Base-by-base conservation (phyloP, 2,113 vertebrate genomes). In the Sylvilagus bachmani region DNA sequence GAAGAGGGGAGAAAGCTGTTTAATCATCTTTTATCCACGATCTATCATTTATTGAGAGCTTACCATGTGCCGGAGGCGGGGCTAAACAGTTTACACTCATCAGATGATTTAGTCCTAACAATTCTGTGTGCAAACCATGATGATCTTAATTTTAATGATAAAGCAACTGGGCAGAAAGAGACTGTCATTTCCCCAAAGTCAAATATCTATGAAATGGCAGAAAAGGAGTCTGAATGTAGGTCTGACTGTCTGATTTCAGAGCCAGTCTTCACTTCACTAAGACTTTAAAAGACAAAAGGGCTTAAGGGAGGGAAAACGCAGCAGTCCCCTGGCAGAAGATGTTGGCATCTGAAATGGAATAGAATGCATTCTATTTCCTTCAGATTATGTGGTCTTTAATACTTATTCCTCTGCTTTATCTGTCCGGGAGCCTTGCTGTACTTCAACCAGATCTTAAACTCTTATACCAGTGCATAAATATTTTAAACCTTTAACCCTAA, bases 201-300 rank as follows among this genome's bases (percentile, higher is more conserved):
- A 73, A 70, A 67, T 19, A 9, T 9, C 2, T 27, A 73, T 9
- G 3, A 5, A 73, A 67, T 17, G 10, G n/a, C 75, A 0, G 25
- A 79, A n/a, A 44, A 51, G 17, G 16, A 14, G 49, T 81, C 21
- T 10, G 1, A n/a, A 31, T 67, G 9, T 5, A 79, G 21, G 10
- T 69, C 67, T 95, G 55, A 58, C 55, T 58, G 9, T 80, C 27
- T 86, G 62, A 78, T 10, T 91, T 91, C 12, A 71, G 73, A 89
- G 58, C 3, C 69, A 91, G 36, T 73, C 66, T 79, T 70, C 6
- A 36, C 3, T 92, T 85, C 84, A 75, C 53, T 36, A 44, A 77
- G 27, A 12, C 49, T 79, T 61, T n/a, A 86, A 38, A 58, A 73
- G 66, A 25, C n/a, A 5, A 93, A 80, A 83, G n/a, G 31, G 19